Evolutionary conservation across 2,113 vertebrate species (phyloP), one percentile per base, ranked within the genome.

Genomic region (Lagenorhynchus albirostris): DNA sequence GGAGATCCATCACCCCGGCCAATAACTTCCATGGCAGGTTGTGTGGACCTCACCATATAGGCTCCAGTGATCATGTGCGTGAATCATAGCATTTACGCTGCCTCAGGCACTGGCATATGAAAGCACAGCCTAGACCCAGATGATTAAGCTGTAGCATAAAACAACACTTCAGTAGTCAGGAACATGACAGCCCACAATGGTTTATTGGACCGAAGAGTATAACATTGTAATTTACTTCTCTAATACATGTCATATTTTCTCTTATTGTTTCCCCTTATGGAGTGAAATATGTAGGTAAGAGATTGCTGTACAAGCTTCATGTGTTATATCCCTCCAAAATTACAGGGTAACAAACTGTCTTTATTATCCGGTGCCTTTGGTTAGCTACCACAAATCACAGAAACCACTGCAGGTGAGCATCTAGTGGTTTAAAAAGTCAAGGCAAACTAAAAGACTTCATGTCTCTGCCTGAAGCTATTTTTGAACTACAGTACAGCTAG

Each of bases 161-260:
- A 98, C 98, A 98, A 71, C 98, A 98, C 74, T 97, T 98, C 98
- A 89, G 97, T 36, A 97, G 95, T 97, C 98, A 98, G 97, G 96
- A 97, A 55, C 95, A 71, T 97, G 98, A 98, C 98, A 98, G 96
- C 96, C 97, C 90, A 95, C 97, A 92, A 97, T 98, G 89, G 84
- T 98, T 99, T 99, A 98, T 98, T 98, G 94, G 97, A 96, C 98
- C 97, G 91, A 98, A 88, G 98, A 98, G 98, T 97, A 97, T 95
- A 98, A 98, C 97, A 92, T n/a, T 98, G 96, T 98, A 99, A 99
- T 99, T 98, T 98, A 98, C 96, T 98, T 98, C 98, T 98, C 97
- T 98, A 98, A 98, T 98, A 98, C 58, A 3, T 92, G 98, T 97
- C 98, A 98, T 98, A 97, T 98, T 98, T 96, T 97, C 97, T 97